Base-by-base conservation (phyloP, 2,113 vertebrate species). In the Microcebus jonahi region DNA sequence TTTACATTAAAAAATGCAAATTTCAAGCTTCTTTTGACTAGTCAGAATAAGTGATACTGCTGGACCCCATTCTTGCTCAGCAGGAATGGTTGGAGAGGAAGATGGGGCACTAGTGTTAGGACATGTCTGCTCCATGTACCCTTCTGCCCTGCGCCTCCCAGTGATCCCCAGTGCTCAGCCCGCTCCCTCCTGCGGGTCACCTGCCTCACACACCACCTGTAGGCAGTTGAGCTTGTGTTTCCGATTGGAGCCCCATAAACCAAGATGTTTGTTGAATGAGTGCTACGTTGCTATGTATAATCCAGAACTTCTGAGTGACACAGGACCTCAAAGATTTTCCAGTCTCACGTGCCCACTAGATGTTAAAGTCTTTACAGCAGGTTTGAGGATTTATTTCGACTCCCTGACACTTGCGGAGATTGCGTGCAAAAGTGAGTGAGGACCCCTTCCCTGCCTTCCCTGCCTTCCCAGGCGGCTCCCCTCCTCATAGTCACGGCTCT, bases 341-440 rank as follows among this genome's bases (percentile, higher is more conserved):
- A 67, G 12, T 59, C 27, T 34, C 84, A 76, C 20, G 36, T 48
- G 73, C 31, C 61, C 29, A 39, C 71, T 95, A 59, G n/a, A 80
- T 59, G 36, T 71, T 83, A 63, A 91, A 81, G 31, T 90, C 59
- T 96, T 76, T 80, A 65, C 13, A 42, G n/a, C 48, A 61, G 39
- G 27, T 71, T 57, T 73, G 27, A n/a, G 59, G 71, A 85, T 96
- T 91, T 23, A 79, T 63, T 79, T 90, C 88, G 88, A 61, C 90
- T 86, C 59, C 76, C 36, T 57, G 57, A 65, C 79, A 83, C 42
- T 94, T 65, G 77, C 61, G n/a, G 55, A 1, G 5, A 57, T 55
- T 39, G 27, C 61, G 50, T 9, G 6, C 20, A 85, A 75, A 92
- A 48, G 57, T 84, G 42, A 48, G 73, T 57, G 67, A 92, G 39